Conservation (phyloP, 2,113 vertebrate genomes). For the Physeter macrocephalus region DNA sequence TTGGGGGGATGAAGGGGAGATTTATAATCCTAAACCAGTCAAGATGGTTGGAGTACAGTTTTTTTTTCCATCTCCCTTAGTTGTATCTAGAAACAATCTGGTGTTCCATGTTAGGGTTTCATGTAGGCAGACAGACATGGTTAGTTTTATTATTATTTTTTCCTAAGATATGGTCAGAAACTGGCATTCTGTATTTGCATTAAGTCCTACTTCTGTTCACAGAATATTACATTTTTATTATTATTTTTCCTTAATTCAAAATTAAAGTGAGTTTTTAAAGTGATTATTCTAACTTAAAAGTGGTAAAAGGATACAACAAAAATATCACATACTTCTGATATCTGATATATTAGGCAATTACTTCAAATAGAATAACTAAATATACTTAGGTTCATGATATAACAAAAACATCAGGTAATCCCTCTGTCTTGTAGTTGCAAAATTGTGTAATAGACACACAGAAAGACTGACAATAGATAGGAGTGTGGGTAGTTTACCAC, state of each 20-base stretch:
- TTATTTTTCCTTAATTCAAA: neutral
- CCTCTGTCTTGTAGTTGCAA: neutral
- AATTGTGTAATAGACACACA: neutral
- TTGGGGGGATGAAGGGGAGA: neutral
- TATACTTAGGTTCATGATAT: neutral
- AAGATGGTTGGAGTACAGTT: neutral
- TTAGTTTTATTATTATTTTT: neutral
- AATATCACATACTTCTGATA: neutral
- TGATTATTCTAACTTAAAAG: neutral
- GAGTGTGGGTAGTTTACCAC: neutral
- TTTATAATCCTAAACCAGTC: neutral
- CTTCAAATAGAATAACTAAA: neutral
- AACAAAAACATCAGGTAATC: neutral
- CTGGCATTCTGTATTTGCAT: neutral
- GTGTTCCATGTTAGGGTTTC: neutral
- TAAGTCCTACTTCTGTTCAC: neutral
- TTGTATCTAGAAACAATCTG: neutral
- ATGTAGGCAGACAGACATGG: neutral
- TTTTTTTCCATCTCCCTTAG: neutral
- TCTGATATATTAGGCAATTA: neutral
- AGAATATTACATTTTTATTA: neutral
- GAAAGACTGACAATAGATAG: neutral
- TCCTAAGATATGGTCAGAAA: neutral
- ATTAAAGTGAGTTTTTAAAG: neutral
- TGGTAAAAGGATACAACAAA: neutral